A percentile compares a stretch with the other conserved stretches of the same genome.
These are phyloP conservation scores for Ardeotis arabs DNA, from an alignment of 2,113 vertebrate species.

Conservation along the genomic window DNA sequence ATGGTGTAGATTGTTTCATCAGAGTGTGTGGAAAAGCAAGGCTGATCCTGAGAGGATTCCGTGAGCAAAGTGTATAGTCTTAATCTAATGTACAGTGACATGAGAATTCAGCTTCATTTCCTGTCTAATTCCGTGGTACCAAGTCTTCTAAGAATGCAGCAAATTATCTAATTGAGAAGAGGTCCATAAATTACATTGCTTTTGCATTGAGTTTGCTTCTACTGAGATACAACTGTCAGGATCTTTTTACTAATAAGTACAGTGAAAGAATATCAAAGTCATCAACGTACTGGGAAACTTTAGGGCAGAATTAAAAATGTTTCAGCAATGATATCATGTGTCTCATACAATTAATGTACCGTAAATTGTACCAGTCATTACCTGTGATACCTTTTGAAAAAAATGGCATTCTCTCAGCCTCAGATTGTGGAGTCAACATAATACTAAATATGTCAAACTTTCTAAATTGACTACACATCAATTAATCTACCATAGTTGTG, in stretches of 20 bases:
- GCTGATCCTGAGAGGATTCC: not conserved
- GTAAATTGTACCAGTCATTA: not conserved
- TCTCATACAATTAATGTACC: not conserved
- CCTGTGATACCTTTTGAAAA: not conserved
- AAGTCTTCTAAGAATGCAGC: not conserved
- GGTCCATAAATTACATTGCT: not conserved
- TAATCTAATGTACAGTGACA: not conserved
- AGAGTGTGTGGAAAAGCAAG: not conserved
- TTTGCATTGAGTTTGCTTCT: not conserved
- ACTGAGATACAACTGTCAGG: not conserved
- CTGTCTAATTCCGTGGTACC: not conserved
- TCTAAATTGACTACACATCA: not conserved
- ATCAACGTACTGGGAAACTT: not conserved
- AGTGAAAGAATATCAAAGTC: not conserved
- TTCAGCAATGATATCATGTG: not conserved
- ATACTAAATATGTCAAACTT: not conserved
- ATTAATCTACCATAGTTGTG: not conserved
- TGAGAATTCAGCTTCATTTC: not conserved
- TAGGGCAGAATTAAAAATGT: not conserved
- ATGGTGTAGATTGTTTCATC: not conserved
- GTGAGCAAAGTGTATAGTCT: not conserved
- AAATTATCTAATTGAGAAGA: not conserved
- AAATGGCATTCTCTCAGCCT: not conserved
- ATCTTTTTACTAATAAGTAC: not conserved
- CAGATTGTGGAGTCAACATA: not conserved